Evolutionary conservation across 2,113 vertebrate species (phyloP), one percentile per base, ranked within the genome.

Genomic region (Zootoca vivipara): DNA sequence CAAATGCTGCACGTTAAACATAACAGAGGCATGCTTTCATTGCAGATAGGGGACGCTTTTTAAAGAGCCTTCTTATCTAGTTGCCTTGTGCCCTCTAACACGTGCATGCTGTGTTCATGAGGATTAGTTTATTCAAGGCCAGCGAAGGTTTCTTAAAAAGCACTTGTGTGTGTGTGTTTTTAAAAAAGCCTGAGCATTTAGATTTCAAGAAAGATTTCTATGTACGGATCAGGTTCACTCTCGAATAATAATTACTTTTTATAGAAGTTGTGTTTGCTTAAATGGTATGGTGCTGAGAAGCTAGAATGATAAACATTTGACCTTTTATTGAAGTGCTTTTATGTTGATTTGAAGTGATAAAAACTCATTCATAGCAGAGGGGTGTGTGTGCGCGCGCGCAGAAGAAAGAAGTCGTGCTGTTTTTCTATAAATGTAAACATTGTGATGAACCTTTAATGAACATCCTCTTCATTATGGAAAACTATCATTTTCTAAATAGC

Each of bases 241-340:
- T 72, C 38, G 82, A 90, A 87, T 82, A 90, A 87, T 82, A 89
- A 22, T 40, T 82, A 72, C 64, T 81, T 93, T 91, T 72, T 88
- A 93, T 91, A 28, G 62, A 46, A 10, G 58, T 86, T 70, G 78
- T 67, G 78, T 64, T n/a, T 92, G 12, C 58, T 90, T 91, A 87
- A 85, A 90, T 7, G n/a, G 33, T 81, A 90, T 7, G n/a, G 33
- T 81, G 33, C 20, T 30, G 88, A 64, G 62, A 4, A 85, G 46
- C 20, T 90, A 58, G 16, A 90, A 40, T 84, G 62, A 64, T 65
- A 90, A 89, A 9, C 3, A 58, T 91, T 91, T 88, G 88, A 33
- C 89, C 24, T 88, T 75, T 62, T 28, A 26, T 78, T 88, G 89
- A 30, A 85, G 1, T 80, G 87, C 35, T 46, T 16, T 83, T 91